Evolutionary conservation across 2,888 invertebrate genomes (phyloP).

Genomic region (Halocaridina rubra): DNA sequence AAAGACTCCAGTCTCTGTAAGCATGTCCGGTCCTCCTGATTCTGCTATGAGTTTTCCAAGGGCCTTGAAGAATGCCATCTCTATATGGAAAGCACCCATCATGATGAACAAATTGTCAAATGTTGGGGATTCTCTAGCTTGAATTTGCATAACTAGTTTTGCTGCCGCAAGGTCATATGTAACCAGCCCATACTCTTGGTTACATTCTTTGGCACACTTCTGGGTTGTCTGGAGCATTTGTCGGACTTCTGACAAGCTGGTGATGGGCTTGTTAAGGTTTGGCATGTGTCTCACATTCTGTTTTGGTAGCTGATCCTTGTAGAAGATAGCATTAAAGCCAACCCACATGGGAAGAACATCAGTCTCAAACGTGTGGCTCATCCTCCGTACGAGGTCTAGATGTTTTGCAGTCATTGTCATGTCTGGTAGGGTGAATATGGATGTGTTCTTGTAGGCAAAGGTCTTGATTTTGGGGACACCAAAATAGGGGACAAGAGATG

Average conservation of each 20-base stretch:
- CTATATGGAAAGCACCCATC: neutral
- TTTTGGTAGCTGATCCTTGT: neutral
- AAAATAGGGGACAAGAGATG: neutral
- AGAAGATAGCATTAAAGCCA: neutral
- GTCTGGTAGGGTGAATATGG: neutral
- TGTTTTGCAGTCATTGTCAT: too few species aligned
- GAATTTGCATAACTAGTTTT: neutral
- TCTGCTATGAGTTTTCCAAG: neutral
- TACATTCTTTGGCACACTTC: neutral
- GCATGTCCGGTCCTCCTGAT: neutral
- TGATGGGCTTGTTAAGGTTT: neutral
- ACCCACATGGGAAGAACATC: neutral
- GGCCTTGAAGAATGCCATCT: too few species aligned
- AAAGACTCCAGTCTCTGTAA: neutral
- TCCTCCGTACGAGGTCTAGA: neutral
- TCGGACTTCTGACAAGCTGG: neutral
- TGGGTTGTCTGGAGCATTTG: neutral
- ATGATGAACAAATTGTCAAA: too few species aligned
- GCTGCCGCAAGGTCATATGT: neutral
- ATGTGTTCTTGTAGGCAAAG: neutral
- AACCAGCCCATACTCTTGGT: neutral
- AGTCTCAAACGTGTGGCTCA: neutral
- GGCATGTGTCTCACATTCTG: neutral
- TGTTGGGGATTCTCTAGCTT: neutral
- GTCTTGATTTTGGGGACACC: neutral